A percentile compares a stretch with the other conserved stretches of the same genome.
Evolutionary conservation across 2,113 vertebrate genomes (phyloP).

Genomic region (Mormyrus lacerda): DNA sequence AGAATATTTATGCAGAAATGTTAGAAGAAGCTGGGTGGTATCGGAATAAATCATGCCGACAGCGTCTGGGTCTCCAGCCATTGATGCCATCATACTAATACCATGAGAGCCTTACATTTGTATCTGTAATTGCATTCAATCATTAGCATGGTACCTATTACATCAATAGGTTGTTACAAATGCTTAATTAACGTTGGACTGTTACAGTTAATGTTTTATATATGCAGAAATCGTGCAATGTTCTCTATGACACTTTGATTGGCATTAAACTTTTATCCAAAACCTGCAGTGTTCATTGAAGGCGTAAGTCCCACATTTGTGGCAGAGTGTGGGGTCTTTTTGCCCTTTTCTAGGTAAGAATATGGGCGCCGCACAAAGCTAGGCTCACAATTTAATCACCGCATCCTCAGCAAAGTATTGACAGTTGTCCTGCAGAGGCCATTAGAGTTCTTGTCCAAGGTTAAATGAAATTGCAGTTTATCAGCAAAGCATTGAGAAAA

Average conservation of each 20-base stretch:
- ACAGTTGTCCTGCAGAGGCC: slow-evolving; percentile 99
- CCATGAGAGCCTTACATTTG: background rate
- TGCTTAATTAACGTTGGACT: background rate
- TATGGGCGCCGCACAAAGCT: slow-evolving; percentile 71
- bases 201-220: background rate
- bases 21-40: slow-evolving; percentile 57
- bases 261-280: background rate
- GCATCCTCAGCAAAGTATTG: slow-evolving; percentile 91
- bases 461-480: slow-evolving; percentile 99
- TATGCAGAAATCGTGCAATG: background rate
- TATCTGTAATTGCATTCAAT: background rate
- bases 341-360: background rate
- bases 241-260: background rate
- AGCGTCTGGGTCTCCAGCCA: slow-evolving; percentile 52
- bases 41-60: slow-evolving; percentile 62
- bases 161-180: slow-evolving; percentile 1
- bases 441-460: slow-evolving; percentile 99
- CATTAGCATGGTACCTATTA: background rate
- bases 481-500: slow-evolving; percentile 99
- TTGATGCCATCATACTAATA: background rate
- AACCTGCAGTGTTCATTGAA: background rate
- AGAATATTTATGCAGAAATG: slow-evolving; percentile 68
- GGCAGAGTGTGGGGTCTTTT: background rate
- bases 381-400: slow-evolving; percentile 96
- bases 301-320: background rate